Base-by-base conservation (phyloP, 2,797 vertebrate genomes). In the Crocidura indochinensis region DNA sequence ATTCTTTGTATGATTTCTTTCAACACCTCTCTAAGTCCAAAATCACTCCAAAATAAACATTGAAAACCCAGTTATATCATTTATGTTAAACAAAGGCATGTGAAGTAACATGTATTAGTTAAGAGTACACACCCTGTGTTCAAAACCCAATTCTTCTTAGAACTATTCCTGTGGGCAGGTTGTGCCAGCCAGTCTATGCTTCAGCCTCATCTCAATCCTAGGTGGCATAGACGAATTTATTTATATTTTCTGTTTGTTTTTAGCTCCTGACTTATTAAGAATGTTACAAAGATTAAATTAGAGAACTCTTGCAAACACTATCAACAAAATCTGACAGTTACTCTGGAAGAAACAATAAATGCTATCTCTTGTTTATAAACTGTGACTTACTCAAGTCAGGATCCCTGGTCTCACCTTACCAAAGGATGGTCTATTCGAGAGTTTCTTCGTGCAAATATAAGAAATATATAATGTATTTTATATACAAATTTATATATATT, bases 201-300 rank as follows among this genome's bases (percentile, higher is more conserved):
- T 26, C 11, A 15, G 17, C 56, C 49, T 88, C 68, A 19, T 79
- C 10, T 89, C 64, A 64, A 44, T 75, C 81, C 31, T 65, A 64
- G 73, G 12, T 69, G 9, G 22, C 49, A 60, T 56, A 68, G 27
- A 56, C 79, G 51, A 53, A 1, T 53, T 53, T 53, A 53, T 4
- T 53, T 53, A 38, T 38, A 38, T 53, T 53, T 14, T 14, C 51
- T 17, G 12, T 53, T 53, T 53, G 10, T 53, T 53, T 53, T 53
- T 56, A 38, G 38, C 38, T 72, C 31, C 44, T 20, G 56, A 64
- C 12, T 49, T 44, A 65, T 2, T 51, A 49, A 80, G 22, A n/a
- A 15, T 72, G 22, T 72, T 65, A 49, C 29, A n/a, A 95, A 79
- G 14, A 74, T 67, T 85, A 77, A 91, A 88, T 76, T 88, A 84